Evolutionary conservation across 1,140 invertebrate genomes (phyloP), one percentile per base, ranked within the genome.

Genomic region (Ericerus pela): DNA sequence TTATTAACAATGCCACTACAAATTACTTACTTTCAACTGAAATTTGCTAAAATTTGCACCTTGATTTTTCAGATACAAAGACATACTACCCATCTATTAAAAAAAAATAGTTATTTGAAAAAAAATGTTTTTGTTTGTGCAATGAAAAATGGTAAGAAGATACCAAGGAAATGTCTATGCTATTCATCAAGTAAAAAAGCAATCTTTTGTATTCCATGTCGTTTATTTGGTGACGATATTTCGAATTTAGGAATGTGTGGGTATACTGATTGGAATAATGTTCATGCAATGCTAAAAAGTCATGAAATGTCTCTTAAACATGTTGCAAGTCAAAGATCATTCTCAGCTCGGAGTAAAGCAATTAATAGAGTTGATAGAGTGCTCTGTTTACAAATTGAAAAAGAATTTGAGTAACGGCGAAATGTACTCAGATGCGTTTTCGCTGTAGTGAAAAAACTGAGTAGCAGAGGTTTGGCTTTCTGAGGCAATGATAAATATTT

Each of bases 201-300:
- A 33, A 22, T 33, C 26, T 33, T 14, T 53, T 33, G 52, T 53
- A 31, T 53, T 33, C 30, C 52, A 20, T 36, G 52, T 53, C 18
- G 31, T 1, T 53, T 53, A 24, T 53, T 53, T 53, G 30, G 36
- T 18, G 33, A 53, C 33, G 24, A 53, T 30, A 53, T 12, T 31
- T n/a, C n/a, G n/a, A 31, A 53, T 31, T 53, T 53, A 30, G 29
- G 16, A 31, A 53, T 30, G 33, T 22, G 3, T 30, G 64, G 63
- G 30, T 64, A 63, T 37, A 61, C 56, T 37, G 63, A 66, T 59
- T 64, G 63, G 61, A 63, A 63, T 60, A 64, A 65, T 55, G 60
- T 55, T n/a, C 43, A 26, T 52, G 53, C 58, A 37, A 57, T 65
- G 18, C 20, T 51, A 28, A 10, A 30, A 22, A 27, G 51, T 2